Evolutionary conservation across 2,113 vertebrate species (phyloP).

Genomic region (Ursus arctos): DNA sequence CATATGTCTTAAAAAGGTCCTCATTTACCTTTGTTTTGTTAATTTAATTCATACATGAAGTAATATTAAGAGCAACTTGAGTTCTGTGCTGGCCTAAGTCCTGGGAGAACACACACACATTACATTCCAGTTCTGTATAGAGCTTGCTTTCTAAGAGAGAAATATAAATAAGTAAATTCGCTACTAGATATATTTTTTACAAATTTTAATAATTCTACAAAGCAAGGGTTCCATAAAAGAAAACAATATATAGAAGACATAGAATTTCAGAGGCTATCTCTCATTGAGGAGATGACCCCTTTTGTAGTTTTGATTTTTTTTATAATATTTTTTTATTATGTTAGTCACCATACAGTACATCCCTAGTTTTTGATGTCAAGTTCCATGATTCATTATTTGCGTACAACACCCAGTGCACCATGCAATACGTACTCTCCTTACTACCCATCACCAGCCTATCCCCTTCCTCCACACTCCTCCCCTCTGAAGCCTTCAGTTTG

Average conservation of each 20-base stretch:
- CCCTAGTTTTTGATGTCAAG: no score
- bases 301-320: no score
- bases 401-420: no score
- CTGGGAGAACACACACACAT: not conserved
- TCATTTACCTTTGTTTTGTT: constrained; percentile 53
- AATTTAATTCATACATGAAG: constrained; percentile 40
- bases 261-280: not conserved
- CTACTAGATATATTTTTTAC: not conserved
- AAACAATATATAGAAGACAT: not conserved
- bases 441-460: no score
- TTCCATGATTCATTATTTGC: no score
- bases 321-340: no score
- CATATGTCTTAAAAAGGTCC: constrained; percentile 32
- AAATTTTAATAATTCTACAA: not conserved
- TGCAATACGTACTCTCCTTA: no score
- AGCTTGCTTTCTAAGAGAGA: not conserved
- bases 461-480: no score
- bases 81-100: not conserved
- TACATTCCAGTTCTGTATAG: not conserved
- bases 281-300: not conserved
- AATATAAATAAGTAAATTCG: not conserved
- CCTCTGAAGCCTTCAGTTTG: no score
- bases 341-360: no score
- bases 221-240: not conserved
- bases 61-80: not conserved